A percentile compares a stretch with the other conserved stretches of the same genome.
These are phyloP conservation scores for Catocala sponsa DNA, from an alignment of 2,888 invertebrate species.

Conservation along the genomic window DNA sequence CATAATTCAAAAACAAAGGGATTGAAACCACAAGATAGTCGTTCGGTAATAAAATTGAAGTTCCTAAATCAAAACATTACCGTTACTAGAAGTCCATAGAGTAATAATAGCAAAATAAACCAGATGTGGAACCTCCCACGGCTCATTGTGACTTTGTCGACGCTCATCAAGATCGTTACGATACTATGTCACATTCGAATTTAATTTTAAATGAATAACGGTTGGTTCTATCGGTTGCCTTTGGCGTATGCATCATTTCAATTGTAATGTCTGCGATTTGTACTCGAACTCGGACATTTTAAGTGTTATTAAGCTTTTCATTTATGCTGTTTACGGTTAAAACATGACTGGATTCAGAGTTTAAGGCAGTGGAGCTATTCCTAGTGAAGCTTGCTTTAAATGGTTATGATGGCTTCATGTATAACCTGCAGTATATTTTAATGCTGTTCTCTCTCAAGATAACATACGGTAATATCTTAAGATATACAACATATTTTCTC, in stretches of 20 bases:
- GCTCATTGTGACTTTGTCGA: constrained; percentile 41
- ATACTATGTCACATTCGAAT: constrained; percentile 35
- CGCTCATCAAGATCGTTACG: constrained; percentile 42
- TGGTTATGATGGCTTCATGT: too few species aligned
- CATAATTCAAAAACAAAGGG: background rate
- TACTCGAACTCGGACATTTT: background rate
- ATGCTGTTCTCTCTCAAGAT: background rate
- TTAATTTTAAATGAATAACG: constrained; percentile 41
- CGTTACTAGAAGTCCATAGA: constrained; percentile 38
- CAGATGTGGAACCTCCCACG: constrained; percentile 68
- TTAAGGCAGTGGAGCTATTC: too few species aligned
- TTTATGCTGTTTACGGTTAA: constrained; percentile 1
- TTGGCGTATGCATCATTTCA: constrained; percentile 9
- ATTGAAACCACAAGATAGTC: constrained; percentile 10
- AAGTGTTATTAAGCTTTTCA: constrained; percentile 2
- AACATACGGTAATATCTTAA: constrained; percentile 13
- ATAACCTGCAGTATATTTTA: background rate
- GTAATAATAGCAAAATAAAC: constrained; percentile 49
- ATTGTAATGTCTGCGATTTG: constrained; percentile 6
- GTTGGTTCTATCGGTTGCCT: constrained; percentile 25
- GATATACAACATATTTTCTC: constrained; percentile 21
- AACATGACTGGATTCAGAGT: background rate
- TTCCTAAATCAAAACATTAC: constrained; percentile 35
- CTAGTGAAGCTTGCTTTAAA: too few species aligned
- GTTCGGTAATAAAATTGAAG: constrained; percentile 16